Evolutionary conservation across 2,888 invertebrate species (phyloP).

Genomic region (Zaprionus bogoriensis): DNA sequence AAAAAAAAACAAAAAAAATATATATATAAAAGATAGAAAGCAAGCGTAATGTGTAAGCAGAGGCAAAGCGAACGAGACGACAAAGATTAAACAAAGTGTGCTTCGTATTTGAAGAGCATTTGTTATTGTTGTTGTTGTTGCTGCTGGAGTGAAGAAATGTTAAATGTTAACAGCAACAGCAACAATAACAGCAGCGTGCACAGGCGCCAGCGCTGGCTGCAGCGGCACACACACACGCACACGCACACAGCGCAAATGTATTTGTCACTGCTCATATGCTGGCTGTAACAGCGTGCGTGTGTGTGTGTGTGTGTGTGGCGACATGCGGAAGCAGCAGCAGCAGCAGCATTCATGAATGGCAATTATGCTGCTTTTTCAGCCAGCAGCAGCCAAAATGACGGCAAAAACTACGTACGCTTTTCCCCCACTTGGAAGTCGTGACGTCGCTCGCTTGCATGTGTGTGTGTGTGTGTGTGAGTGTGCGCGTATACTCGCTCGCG

Average conservation of each 20-base stretch:
- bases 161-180: conserved; percentile 2
- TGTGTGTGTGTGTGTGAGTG: conserved; percentile 9
- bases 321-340: conserved; percentile 67
- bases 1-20: no score
- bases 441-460: conserved; percentile 67
- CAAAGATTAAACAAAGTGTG: conserved; percentile 66
- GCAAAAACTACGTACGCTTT: conserved; percentile 67
- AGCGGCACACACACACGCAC: conserved; percentile 5
- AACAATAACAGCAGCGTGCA: conserved; percentile 26
- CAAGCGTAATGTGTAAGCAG: conserved; percentile 67
- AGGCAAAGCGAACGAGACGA: conserved; percentile 34
- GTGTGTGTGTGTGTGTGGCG: conserved; percentile 17
- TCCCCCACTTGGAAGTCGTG: conserved; percentile 75
- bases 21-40: conserved; percentile 61
- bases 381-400: conserved; percentile 51
- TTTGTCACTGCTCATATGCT: conserved; percentile 33
- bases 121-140: conserved; percentile 50
- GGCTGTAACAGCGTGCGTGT: conserved; percentile 17
- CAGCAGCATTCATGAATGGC: conserved; percentile 74
- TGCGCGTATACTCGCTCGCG: conserved; percentile 9
- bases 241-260: conserved; percentile 2
- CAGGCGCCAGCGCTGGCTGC: conserved; percentile 29
- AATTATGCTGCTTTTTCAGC: conserved; percentile 59
- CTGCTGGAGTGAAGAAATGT: conserved; percentile 35
- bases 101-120: conserved; percentile 58